Percentiles rank a stretch among this genome's conserved stretches.
Evolutionary conservation across 2,888 invertebrate species (phyloP).

Genomic region (Orchesella flavescens): DNA sequence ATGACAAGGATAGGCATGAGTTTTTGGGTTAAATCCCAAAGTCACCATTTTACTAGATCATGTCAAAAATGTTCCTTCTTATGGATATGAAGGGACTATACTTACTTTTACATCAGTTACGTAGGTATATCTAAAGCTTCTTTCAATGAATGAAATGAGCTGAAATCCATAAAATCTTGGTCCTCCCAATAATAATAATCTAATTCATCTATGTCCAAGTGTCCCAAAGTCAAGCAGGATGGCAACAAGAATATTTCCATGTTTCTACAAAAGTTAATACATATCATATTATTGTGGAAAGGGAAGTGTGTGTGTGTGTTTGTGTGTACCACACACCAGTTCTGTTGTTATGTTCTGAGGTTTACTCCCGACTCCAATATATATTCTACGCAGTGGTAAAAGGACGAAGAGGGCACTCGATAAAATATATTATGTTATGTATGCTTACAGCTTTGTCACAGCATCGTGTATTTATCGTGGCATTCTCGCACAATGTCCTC

Average conservation of each 20-base stretch:
- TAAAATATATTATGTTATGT: too few relatives aligned
- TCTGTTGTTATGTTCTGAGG: too few relatives aligned
- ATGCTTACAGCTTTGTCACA: not conserved
- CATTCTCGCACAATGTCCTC: constrained; percentile 4
- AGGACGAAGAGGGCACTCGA: not conserved
- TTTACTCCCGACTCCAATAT: not conserved
- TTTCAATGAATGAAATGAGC: constrained; percentile 41
- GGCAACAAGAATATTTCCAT: not conserved
- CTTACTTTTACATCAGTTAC: not conserved
- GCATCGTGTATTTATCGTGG: constrained; percentile 13
- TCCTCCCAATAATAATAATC: constrained; percentile 43
- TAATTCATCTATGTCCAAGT: constrained; percentile 49
- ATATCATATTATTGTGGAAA: not conserved
- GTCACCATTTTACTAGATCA: not conserved
- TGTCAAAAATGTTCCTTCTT: not conserved
- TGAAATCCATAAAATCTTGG: constrained; percentile 44
- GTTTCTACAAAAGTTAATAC: too few relatives aligned
- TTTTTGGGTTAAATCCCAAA: too few relatives aligned
- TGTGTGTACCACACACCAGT: too few relatives aligned
- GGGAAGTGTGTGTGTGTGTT: constrained; percentile 17
- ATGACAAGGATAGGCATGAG: too few relatives aligned
- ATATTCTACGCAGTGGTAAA: not conserved
- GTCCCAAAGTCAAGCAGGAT: constrained; percentile 19
- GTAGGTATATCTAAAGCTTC: not conserved
- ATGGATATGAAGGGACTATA: too few relatives aligned